phyloP scores from a whole-genome alignment of 2,113 vertebrate genomes.

The Phrynocephalus versicolor region DNA sequence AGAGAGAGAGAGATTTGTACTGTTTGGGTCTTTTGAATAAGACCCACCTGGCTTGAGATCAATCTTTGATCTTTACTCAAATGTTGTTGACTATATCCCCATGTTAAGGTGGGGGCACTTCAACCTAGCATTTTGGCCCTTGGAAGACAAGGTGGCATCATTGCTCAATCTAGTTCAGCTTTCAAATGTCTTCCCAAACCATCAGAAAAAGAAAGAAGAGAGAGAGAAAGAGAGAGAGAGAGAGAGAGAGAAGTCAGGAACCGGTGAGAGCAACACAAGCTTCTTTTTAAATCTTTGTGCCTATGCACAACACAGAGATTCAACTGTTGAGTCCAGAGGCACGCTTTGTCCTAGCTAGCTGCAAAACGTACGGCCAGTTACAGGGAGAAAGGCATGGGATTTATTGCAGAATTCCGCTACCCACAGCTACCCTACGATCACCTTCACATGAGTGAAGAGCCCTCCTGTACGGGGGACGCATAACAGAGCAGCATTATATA shows the following conservation, averaged over 20 bases:
- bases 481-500: slow-evolving; percentile 35
- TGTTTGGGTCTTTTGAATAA: slow-evolving; percentile 12
- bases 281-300: not conserved
- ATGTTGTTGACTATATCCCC: slow-evolving; percentile 38
- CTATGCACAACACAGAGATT: not conserved
- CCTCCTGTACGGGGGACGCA: slow-evolving; percentile 35
- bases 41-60: slow-evolving; percentile 60
- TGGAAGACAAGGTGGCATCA: not conserved
- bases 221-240: not conserved
- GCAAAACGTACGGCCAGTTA: not conserved
- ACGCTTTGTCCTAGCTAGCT: not conserved
- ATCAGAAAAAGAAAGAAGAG: not conserved
- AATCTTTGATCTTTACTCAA: slow-evolving; percentile 47
- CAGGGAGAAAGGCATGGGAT: not conserved
- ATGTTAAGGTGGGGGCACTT: slow-evolving; percentile 14
- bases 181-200: slow-evolving; percentile 12
- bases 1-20: no score
- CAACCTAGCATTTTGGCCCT: slow-evolving; percentile 11
- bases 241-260: no score
- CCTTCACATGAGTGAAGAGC: slow-evolving; percentile 25
- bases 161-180: not conserved
- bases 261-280: no score
- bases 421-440: not conserved
- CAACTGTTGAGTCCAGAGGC: not conserved
- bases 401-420: not conserved